Evolutionary conservation across 2,888 invertebrate genomes (phyloP), one percentile per base, ranked within the genome.

Genomic region (Nemotelus pantherinus): DNA sequence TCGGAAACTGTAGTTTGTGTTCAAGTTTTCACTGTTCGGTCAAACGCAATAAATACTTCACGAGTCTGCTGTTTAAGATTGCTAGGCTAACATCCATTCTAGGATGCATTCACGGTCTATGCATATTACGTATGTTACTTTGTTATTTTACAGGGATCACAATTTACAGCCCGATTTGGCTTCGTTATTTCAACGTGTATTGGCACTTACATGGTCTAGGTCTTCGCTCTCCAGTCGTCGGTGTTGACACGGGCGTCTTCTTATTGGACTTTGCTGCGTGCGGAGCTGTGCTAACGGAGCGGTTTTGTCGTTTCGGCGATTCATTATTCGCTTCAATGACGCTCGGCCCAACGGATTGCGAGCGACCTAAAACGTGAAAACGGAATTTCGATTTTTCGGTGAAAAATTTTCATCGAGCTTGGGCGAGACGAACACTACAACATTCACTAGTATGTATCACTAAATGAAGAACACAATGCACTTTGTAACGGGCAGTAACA

Each of bases 261-360:
- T 90, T 90, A 88, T 91, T 91, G 88, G 90, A 89, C 87, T 91
- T 90, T 87, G 90, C 90, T 88, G 91, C 87, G 55, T 85, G 83
- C 79, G 87, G 87, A 77, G 86, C 87, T 82, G 86, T 87, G 82
- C 88, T 88, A 77, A 86, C 86, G 64, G 87, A 87, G 80, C 89
- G 88, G 68, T 93, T 91, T 83, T 94, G 93, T 81, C 94, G 92
- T 83, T 94, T 94, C 45, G 95, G 94, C 72, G 95, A 95, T 88
- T 92, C 93, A 25, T 25, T 25, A 84, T 92, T 91, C 75, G 89
- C 83, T 80, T 88, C 88, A 81, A 88, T 88, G 81, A 89, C 88
- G 77, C 87, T 88, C 65, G 93, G 92, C 80, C 93, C 93, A 82
- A 92, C 91, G 79, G 93, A 93, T 86, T 92, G 92, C 78, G 92